Base-by-base conservation (phyloP, 2,113 vertebrate species). In the Myocastor coypus region DNA sequence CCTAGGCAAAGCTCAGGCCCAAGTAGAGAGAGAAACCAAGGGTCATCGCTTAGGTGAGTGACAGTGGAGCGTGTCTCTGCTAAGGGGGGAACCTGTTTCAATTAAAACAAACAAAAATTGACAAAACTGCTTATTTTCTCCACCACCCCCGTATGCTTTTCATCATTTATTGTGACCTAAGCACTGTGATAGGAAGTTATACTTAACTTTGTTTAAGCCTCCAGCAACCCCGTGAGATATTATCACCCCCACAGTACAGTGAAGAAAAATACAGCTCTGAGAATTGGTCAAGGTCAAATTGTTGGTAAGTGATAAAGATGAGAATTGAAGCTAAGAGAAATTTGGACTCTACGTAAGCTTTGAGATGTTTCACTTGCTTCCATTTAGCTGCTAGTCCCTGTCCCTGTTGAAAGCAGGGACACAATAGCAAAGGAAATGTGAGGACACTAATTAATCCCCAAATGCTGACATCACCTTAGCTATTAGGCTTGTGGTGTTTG, bases 271-370 rank as follows among this genome's bases (percentile, higher is more conserved):
- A 37, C 95, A 87, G 37, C 30, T 90, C 69, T 82, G 75, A 83
- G 71, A 86, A 16, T 55, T 90, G 86, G 77, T n/a, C 81, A 85
- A 88, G 82, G 78, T 87, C 82, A 95, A 46, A 63, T 52, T 93
- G 52, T 61, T 86, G 19, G 0, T 92, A 71, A 69, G 82, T 57
- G 24, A 42, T 80, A 28, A 42, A 75, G 42, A 63, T 19, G 7
- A 69, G 82, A 80, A 85, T 88, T 57, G 40, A 96, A 95, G 42
- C 71, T n/a, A 19, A 4, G 81, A 57, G 50, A 50, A 71, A 80
- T 85, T 37, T 88, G 22, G 52, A 46, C 40, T 63, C 50, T 71
- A 4, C 6, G 0, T 52, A 71, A 78, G 34, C 19, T 81, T 24
- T n/a, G 52, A 80, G 34, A 34, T 57, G 22, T 87, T 77, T 64